phyloP scores from a whole-genome alignment of 37 sponge, comb jelly and placozoan species.

The Ephydatia muelleri region DNA sequence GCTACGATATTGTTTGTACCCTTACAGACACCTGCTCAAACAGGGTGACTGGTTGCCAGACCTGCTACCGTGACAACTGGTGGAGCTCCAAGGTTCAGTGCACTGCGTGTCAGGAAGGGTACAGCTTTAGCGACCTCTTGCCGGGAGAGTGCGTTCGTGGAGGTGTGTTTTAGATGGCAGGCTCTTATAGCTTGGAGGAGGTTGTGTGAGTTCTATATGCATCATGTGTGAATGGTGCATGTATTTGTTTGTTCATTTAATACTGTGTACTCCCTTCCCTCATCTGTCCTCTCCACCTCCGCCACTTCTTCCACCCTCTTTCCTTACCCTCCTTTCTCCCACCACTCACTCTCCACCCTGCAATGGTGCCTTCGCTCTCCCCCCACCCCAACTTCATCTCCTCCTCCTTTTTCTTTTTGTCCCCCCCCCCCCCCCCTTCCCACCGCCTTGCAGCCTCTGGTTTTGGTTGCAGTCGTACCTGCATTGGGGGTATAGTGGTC shows the following conservation, averaged over 20 bases:
- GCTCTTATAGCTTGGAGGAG: constrained; percentile 3
- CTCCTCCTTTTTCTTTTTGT: neutral
- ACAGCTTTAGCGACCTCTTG: neutral
- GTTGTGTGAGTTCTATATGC: too few species aligned
- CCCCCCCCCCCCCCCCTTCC: neutral
- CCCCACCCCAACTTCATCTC: neutral
- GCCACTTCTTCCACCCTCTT: neutral
- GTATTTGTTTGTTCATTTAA: neutral
- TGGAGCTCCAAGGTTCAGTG: neutral
- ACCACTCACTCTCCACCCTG: neutral
- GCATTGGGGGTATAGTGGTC: neutral
- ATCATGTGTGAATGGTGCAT: too few species aligned
- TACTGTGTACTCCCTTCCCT: neutral
- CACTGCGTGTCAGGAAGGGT: neutral
- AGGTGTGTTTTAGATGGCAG: neutral
- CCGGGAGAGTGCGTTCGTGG: constrained; percentile 17
- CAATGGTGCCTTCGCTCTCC: too few species aligned
- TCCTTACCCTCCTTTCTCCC: neutral
- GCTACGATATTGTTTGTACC: too few species aligned
- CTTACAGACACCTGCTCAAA: neutral
- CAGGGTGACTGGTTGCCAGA: neutral
- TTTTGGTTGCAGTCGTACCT: neutral
- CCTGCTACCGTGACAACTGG: neutral
- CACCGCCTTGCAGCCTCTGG: neutral
- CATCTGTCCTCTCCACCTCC: neutral